phyloP scores from a whole-genome alignment of 1,140 invertebrate genomes.

The Drosophila aff. region DNA sequence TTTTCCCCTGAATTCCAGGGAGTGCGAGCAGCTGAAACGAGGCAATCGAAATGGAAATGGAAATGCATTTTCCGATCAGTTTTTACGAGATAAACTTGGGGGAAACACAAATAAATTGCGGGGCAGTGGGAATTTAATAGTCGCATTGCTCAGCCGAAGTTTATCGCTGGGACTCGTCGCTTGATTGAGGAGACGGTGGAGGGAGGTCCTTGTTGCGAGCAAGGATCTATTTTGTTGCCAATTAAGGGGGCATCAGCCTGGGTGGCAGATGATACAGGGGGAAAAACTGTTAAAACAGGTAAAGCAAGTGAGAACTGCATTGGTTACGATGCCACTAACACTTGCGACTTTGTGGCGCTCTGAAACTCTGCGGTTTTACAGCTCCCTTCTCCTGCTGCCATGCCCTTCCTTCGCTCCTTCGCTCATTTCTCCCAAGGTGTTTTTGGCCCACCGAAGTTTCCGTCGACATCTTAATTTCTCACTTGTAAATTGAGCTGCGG shows the following conservation, averaged over 20 bases:
- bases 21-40: not conserved
- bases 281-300: slow-evolving; percentile 5
- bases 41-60: not conserved
- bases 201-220: not conserved
- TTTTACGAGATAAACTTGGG: not conserved
- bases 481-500: slow-evolving; percentile 82
- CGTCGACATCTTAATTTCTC: slow-evolving; percentile 81
- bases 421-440: slow-evolving; percentile 12
- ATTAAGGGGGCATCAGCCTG: slow-evolving; percentile 3
- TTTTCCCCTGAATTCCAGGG: not conserved
- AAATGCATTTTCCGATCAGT: slow-evolving; percentile 11
- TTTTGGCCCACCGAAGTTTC: slow-evolving; percentile 65
- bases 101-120: not conserved
- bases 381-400: not conserved
- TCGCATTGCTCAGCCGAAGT: slow-evolving; percentile 1
- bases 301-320: slow-evolving; percentile 60
- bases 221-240: slow-evolving; percentile 20
- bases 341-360: slow-evolving; percentile 68
- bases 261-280: not conserved
- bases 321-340: slow-evolving; percentile 65
- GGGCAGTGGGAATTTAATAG: slow-evolving; percentile 5
- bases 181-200: not conserved
- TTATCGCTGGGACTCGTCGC: not conserved
- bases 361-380: slow-evolving; percentile 64
- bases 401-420: not conserved